Base-by-base conservation (phyloP, 2,888 invertebrate species). In the Bombylius discolor region DNA sequence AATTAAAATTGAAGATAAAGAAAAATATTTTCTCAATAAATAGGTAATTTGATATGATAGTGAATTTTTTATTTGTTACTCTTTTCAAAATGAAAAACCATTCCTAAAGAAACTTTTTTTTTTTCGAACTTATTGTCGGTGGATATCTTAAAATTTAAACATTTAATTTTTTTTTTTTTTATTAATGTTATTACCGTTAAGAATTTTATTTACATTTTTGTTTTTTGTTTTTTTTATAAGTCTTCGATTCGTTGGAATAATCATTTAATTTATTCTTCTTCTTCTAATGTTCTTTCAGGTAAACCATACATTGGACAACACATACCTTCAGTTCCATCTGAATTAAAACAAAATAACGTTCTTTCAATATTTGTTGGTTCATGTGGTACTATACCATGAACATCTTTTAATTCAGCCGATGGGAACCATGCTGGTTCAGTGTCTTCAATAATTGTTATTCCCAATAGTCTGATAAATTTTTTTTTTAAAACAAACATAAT, bases 371-470 rank as follows among this genome's bases (percentile, higher is more conserved):
- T 76, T 1, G 89, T 86, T 1, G 89, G 87, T 69, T 85, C 84
- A 65, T 87, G 87, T 2, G 90, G 88, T 65, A 89, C 85, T 62
- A 94, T 88, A 56, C 89, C 89, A 68, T 93, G 89, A 70, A 89
- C 92, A 69, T 93, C 92, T 62, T 87, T 85, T 2, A 94, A 78
- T 67, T 93, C 93, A 39, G 86, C 85, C 0, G 87, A 87, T 0
- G 93, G 93, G 71, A 93, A 94, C 93, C 93, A 93, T 6, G 92
- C 90, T 62, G 91, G 87, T 68, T 91, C 91, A 58, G 89, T 87
- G 67, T 92, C 91, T 52, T 90, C 89, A 60, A 94, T 85, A 53
- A 93, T 80, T 32, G 84, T 81, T 60, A 87, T 79, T 57, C 88
- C 88, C 66, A 87, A 84, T 62, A 84, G 79, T 76, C 92, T 91